Base-by-base conservation (phyloP, 2,888 invertebrate genomes). In the Melieria picta region DNA sequence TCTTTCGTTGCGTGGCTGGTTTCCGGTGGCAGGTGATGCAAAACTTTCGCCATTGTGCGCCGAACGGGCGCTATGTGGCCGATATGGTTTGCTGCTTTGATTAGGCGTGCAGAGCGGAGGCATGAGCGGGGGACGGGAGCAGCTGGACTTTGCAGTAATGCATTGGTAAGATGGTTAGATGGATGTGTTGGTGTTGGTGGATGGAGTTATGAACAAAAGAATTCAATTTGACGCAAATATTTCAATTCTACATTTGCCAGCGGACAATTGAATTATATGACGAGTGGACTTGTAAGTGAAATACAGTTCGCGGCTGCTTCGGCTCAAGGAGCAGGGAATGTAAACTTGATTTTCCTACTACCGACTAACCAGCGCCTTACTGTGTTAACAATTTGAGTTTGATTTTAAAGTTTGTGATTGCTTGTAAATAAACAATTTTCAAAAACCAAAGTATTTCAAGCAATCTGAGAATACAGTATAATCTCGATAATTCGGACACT, bases 21-120 rank as follows among this genome's bases (percentile, higher is more conserved):
- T 62, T 63, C 69, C 69, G 45, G 63, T 69, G 56, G 63, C 69
- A 63, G 63, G 62, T 56, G 69, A 58, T 55, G 48, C 57, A 57
- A 64, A 69, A 69, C 63, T 69, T 69, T 69, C 58, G 69, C 63
- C 47, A 69, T 69, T 69, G 64, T 69, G 57, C 46, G 61, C 66
- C 48, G 47, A 61, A 11, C 69, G 61, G 55, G 62, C 62, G 61
- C n/a, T n/a, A n/a, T n/a, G n/a, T n/a, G n/a, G 30, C 55, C 68
- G 68, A 61, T 61, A 30, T 16, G 52, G 69, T 62, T 62, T 45
- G 66, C 58, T 67, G 50, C 50, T 67, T 43, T 67, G 30, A 3
- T 46, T 47, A 50, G n/a, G 56, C 13, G 50, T 43, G 9, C 7
- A 11, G 7, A 1, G 48, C 16, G 42, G 1, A 7, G 57, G 30